These are phyloP conservation scores for Axea sp. DNA, from an alignment of 2,888 invertebrate species.

Conservation along the genomic window DNA sequence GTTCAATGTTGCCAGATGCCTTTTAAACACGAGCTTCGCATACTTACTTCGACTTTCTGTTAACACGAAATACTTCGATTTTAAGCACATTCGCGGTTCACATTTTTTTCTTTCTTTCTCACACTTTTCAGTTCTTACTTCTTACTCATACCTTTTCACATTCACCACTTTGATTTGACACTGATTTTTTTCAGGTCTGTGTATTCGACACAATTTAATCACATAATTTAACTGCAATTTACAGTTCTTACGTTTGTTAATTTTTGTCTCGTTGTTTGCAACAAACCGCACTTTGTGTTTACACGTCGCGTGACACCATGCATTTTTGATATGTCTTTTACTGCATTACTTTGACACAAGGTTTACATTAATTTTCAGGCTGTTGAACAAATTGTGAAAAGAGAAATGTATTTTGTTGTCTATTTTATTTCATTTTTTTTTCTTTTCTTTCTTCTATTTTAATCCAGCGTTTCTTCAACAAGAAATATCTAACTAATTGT, in stretches of 20 bases:
- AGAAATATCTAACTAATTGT: too few relatives aligned
- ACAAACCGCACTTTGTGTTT: slow-evolving; percentile 30
- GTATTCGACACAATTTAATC: slow-evolving; percentile 21
- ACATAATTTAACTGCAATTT: slow-evolving; percentile 46
- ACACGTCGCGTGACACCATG: slow-evolving; percentile 22
- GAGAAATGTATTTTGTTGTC: slow-evolving; percentile 12
- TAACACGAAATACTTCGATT: slow-evolving; percentile 57
- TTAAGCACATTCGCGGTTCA: slow-evolving; percentile 57
- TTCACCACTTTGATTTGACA: slow-evolving; percentile 17
- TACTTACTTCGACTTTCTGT: slow-evolving; percentile 59
- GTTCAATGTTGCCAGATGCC: slow-evolving; percentile 66
- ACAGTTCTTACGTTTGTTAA: slow-evolving; percentile 34
- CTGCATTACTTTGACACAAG: slow-evolving; percentile 29
- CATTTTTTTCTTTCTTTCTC: slow-evolving; percentile 48
- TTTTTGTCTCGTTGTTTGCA: slow-evolving; percentile 34
- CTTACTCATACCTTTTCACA: slow-evolving; percentile 31
- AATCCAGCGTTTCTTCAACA: too few relatives aligned
- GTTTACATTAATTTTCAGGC: slow-evolving; percentile 48
- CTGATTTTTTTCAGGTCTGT: slow-evolving; percentile 14
- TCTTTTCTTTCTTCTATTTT: too few relatives aligned
- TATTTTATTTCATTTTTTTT: too few relatives aligned
- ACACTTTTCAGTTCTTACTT: slow-evolving; percentile 46
- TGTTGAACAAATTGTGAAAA: slow-evolving; percentile 8
- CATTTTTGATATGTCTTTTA: slow-evolving; percentile 34
- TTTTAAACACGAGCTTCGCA: slow-evolving; percentile 70